phyloP scores from a whole-genome alignment of 2,797 vertebrate species.

The Hydrolagus colliei region DNA sequence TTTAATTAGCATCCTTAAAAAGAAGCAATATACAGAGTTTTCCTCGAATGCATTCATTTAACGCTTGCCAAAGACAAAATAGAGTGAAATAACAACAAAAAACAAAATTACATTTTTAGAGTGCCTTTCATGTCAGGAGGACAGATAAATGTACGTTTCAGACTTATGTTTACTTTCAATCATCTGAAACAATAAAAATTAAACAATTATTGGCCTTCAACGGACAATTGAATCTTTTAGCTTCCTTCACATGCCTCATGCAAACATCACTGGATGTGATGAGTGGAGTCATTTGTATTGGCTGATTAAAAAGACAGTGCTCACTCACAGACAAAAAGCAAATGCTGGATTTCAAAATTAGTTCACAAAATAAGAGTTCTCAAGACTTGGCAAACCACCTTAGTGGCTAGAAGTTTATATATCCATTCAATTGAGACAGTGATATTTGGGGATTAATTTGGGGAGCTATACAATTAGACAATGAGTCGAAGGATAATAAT shows the following conservation, averaged over 20 bases:
- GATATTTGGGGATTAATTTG: too few species aligned
- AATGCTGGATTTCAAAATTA: neutral
- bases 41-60: neutral
- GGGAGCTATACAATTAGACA: too few species aligned
- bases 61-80: neutral
- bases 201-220: constrained; percentile 22
- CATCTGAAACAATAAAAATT: neutral
- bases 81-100: neutral
- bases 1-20: neutral
- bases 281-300: constrained; percentile 8
- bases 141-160: neutral
- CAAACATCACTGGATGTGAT: neutral
- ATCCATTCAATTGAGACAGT: neutral
- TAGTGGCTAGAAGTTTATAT: too few species aligned
- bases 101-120: too few species aligned
- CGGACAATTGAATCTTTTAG: neutral
- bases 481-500: too few species aligned
- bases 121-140: too few species aligned
- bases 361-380: neutral
- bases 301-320: constrained; percentile 1
- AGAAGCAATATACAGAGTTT: neutral
- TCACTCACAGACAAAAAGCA: neutral
- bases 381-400: neutral
- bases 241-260: constrained; percentile 6
- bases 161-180: neutral